Base-by-base conservation (phyloP, 2,888 invertebrate genomes). In the Eupithecia insigniata region DNA sequence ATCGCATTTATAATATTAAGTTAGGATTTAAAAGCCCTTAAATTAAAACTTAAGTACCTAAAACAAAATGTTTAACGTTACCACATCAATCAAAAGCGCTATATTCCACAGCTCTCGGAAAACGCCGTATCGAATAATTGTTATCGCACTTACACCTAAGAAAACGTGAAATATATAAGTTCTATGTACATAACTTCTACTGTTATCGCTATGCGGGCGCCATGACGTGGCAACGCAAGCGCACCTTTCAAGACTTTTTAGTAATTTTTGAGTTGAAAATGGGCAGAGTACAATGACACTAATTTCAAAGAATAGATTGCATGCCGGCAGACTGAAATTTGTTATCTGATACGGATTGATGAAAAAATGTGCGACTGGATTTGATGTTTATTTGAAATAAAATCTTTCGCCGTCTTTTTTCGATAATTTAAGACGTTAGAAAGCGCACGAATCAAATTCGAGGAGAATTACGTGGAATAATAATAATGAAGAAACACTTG, bases 141-240 rank as follows among this genome's bases (percentile, higher is more conserved):
- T 71, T 72, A 70, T 74, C 74, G 51, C 39, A 28, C 67, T 71
- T 71, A 69, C 46, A 61, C 55, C 60, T 64, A 67, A 69, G 62
- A 65, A 69, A 67, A 67, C 46, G 71, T 69, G 46, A 71, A 61
- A 61, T 32, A 61, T n/a, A n/a, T 43, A 43, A n/a, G 7, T 43
- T 6, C 18, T 8, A 46, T 18, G 10, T 32, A 10, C n/a, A n/a
- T 61, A n/a, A n/a, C 61, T 18, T 34, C n/a, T 16, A n/a, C 22
- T 72, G 72, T 74, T 76, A 74, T 76, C 74, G 70, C 7, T 16
- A 64, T 36, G 70, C 12, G 67, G 69, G 68, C 66, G 67, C 58
- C 68, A 61, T 69, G 76, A 72, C 70, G 72, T 64, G 70, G 67
- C 70, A 61, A 30, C 66, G 71, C 76, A 55, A 69, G 71, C 76